Evolutionary conservation across 53 echinoderm and acorn worm genomes (phyloP).

Genomic region (Antedon mediterranea): DNA sequence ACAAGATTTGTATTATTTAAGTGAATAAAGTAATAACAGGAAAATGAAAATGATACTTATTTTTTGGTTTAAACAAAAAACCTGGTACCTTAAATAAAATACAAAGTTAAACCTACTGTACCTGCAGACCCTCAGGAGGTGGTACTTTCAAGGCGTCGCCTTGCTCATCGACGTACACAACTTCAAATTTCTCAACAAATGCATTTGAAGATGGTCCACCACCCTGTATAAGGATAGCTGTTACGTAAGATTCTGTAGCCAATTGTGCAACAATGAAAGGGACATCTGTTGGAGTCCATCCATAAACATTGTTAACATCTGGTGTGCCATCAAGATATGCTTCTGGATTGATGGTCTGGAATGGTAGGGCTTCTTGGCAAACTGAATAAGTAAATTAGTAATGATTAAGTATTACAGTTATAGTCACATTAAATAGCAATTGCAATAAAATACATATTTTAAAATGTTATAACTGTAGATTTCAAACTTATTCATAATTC

Average conservation of each 20-base stretch:
- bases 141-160: not conserved
- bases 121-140: not conserved
- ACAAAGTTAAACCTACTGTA: not conserved
- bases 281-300: not conserved
- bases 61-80: too few species aligned
- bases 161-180: not conserved
- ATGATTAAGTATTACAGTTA: too few species aligned
- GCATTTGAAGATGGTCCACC: not conserved
- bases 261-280: not conserved
- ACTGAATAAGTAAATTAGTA: not conserved
- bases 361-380: not conserved
- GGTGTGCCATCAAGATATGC: not conserved
- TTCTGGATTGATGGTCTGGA: not conserved
- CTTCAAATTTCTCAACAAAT: not conserved
- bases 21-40: too few species aligned
- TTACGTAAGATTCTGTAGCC: not conserved
- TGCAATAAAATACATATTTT: too few species aligned
- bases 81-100: too few species aligned
- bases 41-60: too few species aligned
- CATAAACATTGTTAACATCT: not conserved
- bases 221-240: not conserved
- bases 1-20: too few species aligned
- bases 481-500: too few species aligned
- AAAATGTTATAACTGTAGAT: too few species aligned
- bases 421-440: too few species aligned